Conservation (phyloP, 92 coral and sea anemone species). For the Siderastrea radians region DNA sequence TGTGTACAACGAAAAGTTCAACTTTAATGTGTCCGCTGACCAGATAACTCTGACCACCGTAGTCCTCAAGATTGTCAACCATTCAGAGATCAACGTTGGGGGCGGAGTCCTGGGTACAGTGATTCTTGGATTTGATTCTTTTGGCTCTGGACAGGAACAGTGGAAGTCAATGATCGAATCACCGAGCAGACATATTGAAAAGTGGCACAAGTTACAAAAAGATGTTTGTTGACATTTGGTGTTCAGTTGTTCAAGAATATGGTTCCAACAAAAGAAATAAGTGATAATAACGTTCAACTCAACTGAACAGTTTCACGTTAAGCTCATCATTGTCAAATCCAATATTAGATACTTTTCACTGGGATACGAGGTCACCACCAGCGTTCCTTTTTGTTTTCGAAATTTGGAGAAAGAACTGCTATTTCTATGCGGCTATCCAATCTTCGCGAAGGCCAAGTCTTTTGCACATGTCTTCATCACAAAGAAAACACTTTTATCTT, state of each 20-base stretch:
- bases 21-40: slow-evolving; percentile 95
- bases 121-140: slow-evolving; percentile 93
- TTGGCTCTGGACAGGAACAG: slow-evolving; percentile 96
- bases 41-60: slow-evolving; percentile 96
- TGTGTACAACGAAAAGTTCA: slow-evolving; percentile 96
- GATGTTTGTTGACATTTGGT: slow-evolving; percentile 43
- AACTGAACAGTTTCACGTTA: too few relatives aligned
- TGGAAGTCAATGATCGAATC: slow-evolving; percentile 97
- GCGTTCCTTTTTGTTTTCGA: too few relatives aligned
- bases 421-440: too few relatives aligned
- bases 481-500: too few relatives aligned
- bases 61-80: slow-evolving; percentile 88
- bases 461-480: too few relatives aligned
- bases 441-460: too few relatives aligned
- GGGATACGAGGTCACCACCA: too few relatives aligned
- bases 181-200: slow-evolving; percentile 94
- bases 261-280: not conserved
- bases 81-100: slow-evolving; percentile 75
- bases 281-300: not conserved
- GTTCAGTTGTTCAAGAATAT: not conserved
- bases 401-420: too few relatives aligned
- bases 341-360: too few relatives aligned
- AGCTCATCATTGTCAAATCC: too few relatives aligned
- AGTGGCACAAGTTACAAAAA: slow-evolving; percentile 89
- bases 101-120: slow-evolving; percentile 80